These are phyloP conservation scores for Caenorhabditis japonica DNA, from an alignment of 2,888 invertebrate genomes.

Conservation along the genomic window DNA sequence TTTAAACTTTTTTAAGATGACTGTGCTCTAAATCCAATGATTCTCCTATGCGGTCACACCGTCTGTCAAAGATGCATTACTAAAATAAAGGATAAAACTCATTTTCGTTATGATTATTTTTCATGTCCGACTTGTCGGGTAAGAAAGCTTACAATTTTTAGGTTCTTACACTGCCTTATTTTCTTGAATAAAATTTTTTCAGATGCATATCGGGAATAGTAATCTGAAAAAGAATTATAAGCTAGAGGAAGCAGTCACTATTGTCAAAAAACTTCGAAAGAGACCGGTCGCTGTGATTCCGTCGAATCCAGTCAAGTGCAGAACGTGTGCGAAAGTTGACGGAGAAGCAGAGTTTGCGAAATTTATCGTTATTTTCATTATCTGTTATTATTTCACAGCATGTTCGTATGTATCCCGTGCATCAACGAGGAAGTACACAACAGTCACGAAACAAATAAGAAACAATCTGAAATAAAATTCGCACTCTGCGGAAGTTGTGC, in stretches of 20 bases:
- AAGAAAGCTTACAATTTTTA: not conserved
- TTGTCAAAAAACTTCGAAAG: constrained; percentile 3
- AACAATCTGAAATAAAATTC: too few species aligned
- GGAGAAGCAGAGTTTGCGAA: constrained; percentile 9
- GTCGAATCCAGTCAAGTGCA: constrained; percentile 9
- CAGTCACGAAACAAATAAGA: too few species aligned
- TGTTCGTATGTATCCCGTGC: not conserved
- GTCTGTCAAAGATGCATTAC: not conserved
- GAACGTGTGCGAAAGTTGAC: constrained; percentile 1
- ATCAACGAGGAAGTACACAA: too few species aligned
- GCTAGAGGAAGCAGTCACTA: not conserved
- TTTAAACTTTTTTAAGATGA: too few species aligned
- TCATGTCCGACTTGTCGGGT: constrained; percentile 6
- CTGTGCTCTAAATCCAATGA: not conserved
- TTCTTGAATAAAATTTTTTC: constrained; percentile 1
- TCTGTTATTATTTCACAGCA: not conserved
- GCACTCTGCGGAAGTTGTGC: constrained; percentile 17
- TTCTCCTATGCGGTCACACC: not conserved
- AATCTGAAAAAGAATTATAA: constrained; percentile 1
- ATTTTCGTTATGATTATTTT: too few species aligned
- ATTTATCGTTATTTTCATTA: not conserved
- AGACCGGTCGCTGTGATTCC: not conserved
- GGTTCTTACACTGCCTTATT: not conserved
- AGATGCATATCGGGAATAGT: not conserved
- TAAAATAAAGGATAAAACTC: not conserved